Evolutionary conservation across 1,140 invertebrate species (phyloP).

Genomic region (Bombus affinis): DNA sequence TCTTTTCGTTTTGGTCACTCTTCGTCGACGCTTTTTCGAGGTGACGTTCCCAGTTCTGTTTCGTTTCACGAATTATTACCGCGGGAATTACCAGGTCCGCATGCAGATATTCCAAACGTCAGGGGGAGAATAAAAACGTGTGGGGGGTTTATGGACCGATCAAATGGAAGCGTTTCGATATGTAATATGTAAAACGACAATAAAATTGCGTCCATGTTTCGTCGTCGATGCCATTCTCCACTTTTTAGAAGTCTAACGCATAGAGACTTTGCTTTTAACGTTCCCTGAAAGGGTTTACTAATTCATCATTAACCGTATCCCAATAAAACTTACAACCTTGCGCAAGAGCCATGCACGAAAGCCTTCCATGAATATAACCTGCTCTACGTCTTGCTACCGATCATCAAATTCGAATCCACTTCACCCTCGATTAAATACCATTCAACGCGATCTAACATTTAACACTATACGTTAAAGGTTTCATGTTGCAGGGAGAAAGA

Average conservation of each 20-base stretch:
- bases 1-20: conserved; percentile 5
- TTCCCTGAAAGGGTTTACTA: not conserved
- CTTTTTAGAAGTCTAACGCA: not conserved
- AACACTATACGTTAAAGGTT: too few species aligned
- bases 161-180: conserved; percentile 21
- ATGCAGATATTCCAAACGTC: conserved; percentile 28
- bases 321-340: not conserved
- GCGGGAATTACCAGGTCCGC: conserved; percentile 7
- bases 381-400: not conserved
- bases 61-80: conserved; percentile 39
- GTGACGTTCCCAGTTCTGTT: conserved; percentile 24
- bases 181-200: conserved; percentile 43
- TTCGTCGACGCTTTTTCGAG: conserved; percentile 22
- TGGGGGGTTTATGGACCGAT: conserved; percentile 30
- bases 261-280: not conserved
- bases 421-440: not conserved
- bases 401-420: not conserved
- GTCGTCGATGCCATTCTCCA: not conserved
- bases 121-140: conserved; percentile 18
- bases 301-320: not conserved
- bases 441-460: too few species aligned
- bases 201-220: conserved; percentile 19
- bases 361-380: not conserved
- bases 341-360: not conserved
- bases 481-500: too few species aligned